A percentile compares a stretch with the other conserved stretches of the same genome.
phyloP scores from a whole-genome alignment of 2,113 vertebrate species.

The Phalacrocorax pelagicus region DNA sequence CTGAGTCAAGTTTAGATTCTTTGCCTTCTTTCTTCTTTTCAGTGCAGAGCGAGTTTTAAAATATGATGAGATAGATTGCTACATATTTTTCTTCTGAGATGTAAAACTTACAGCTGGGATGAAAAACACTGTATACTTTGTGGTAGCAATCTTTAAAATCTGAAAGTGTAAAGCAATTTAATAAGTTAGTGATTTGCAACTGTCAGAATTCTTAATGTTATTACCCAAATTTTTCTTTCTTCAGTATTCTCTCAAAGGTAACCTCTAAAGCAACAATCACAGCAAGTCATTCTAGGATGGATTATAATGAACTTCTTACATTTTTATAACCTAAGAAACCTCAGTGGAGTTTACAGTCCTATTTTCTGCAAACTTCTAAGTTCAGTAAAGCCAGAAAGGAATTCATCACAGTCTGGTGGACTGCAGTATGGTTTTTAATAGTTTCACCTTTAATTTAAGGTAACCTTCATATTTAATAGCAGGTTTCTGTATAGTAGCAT shows the following conservation, averaged over 20 bases:
- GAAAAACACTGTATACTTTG: not conserved
- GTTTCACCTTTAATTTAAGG: conserved; percentile 44
- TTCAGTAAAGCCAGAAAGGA: conserved; percentile 1
- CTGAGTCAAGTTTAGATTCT: not conserved
- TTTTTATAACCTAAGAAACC: not conserved
- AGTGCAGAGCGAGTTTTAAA: not conserved
- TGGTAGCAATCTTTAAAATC: not conserved
- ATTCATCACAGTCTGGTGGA: not conserved
- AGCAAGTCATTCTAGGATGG: not conserved
- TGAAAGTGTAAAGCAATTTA: not conserved
- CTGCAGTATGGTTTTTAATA: conserved; percentile 35
- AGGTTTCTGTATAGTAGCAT: not conserved
- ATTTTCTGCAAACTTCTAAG: conserved; percentile 11
- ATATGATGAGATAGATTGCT: not conserved
- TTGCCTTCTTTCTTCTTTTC: not conserved
- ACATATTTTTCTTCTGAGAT: not conserved
- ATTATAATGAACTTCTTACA: not conserved
- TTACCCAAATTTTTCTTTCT: not conserved
- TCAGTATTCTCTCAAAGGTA: not conserved
- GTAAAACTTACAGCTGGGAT: not conserved
- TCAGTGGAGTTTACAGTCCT: not conserved
- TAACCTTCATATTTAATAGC: conserved; percentile 46
- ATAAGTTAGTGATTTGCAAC: not conserved
- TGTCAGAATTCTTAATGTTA: not conserved
- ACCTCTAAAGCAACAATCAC: not conserved